phyloP scores from a whole-genome alignment of 2,888 invertebrate genomes.

The Macaria notata region DNA sequence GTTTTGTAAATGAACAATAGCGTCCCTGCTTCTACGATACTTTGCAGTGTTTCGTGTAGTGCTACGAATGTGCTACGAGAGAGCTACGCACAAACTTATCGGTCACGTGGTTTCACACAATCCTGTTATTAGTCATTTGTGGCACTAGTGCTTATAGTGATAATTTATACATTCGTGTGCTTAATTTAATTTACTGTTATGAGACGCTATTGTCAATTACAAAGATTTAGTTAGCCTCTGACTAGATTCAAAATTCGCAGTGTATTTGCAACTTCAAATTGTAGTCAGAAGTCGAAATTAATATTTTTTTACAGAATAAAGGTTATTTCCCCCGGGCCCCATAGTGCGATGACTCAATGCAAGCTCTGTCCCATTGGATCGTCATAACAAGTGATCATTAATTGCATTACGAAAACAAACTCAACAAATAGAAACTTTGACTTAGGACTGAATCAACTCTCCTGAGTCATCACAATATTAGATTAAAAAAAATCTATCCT shows the following conservation, averaged over 20 bases:
- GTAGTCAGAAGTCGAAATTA: constrained; percentile 43
- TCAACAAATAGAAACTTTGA: constrained; percentile 41
- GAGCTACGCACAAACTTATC: too few species aligned
- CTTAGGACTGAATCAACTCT: constrained; percentile 56
- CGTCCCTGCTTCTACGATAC: constrained; percentile 15
- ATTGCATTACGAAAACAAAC: constrained; percentile 41
- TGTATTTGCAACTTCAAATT: neutral
- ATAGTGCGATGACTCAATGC: constrained; percentile 83
- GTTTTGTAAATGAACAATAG: constrained; percentile 16
- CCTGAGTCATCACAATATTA: constrained; percentile 81
- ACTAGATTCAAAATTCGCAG: constrained; percentile 5
- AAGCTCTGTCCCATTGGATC: constrained; percentile 76
- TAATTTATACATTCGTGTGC: too few species aligned
- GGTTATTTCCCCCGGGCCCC: constrained; percentile 60
- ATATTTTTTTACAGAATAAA: constrained; percentile 29
- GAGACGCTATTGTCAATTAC: constrained; percentile 10
- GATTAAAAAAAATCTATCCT: constrained; percentile 40
- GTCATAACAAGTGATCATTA: constrained; percentile 29
- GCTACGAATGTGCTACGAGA: constrained; percentile 16
- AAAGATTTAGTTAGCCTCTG: constrained; percentile 19
- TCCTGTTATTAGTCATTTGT: too few species aligned
- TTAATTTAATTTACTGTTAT: too few species aligned
- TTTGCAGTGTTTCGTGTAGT: neutral
- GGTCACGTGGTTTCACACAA: too few species aligned
- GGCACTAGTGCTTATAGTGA: too few species aligned